Conservation (phyloP, 2,797 vertebrate genomes). For the Malacoctenus gilli region DNA sequence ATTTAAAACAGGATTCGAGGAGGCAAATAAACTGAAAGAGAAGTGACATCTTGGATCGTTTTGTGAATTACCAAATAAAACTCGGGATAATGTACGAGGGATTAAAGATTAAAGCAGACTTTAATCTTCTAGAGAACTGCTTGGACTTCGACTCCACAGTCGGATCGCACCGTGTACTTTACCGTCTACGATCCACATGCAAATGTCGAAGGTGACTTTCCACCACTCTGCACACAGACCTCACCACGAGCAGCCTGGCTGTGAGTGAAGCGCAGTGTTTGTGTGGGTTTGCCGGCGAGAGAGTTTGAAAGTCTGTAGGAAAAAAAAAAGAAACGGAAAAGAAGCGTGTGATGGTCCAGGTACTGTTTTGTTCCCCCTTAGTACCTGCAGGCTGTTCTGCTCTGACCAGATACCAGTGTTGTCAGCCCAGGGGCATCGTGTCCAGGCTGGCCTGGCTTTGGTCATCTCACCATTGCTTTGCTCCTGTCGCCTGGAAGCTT, state of each 20-base stretch:
- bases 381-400: conserved; percentile 54
- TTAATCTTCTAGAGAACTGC: no score
- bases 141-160: no score
- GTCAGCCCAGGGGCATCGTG: conserved; percentile 48
- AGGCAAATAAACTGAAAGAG: no score
- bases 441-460: conserved; percentile 21
- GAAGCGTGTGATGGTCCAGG: not conserved
- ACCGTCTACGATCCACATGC: not conserved
- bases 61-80: no score
- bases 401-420: conserved; percentile 42
- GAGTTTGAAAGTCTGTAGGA: not conserved
- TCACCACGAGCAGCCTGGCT: not conserved
- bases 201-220: not conserved
- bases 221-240: not conserved
- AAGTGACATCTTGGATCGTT: no score
- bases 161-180: no score
- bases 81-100: no score
- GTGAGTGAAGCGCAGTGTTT: not conserved
- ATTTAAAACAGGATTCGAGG: no score
- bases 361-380: conserved; percentile 12
- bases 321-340: no score
- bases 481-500: no score
- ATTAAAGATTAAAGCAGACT: no score
- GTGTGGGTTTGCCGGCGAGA: not conserved
- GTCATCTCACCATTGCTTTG: conserved; percentile 19